Conservation (phyloP, 2,113 vertebrate species). For the Cottus gobio region DNA sequence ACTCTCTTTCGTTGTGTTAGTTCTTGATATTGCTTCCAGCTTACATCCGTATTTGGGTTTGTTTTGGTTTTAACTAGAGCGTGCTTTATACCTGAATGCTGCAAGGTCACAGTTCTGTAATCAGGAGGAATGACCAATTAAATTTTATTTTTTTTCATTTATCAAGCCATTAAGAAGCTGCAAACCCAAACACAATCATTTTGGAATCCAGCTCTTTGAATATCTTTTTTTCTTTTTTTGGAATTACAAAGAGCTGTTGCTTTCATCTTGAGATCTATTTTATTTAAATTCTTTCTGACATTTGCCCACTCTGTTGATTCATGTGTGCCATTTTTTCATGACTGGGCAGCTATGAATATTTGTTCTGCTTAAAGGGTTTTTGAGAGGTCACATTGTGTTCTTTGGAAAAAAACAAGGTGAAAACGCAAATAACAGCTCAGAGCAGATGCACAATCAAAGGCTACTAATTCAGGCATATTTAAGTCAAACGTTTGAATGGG, state of each 20-base stretch:
- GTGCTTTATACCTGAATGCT: conserved; percentile 24
- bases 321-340: conserved; percentile 18
- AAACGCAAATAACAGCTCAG: conserved; percentile 27
- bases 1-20: conserved; percentile 25
- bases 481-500: neutral
- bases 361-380: conserved; percentile 5
- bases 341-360: conserved; percentile 14
- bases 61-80: conserved; percentile 27
- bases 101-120: conserved; percentile 12
- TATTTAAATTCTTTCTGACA: conserved; percentile 14
- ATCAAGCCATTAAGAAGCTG: conserved; percentile 8
- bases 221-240: neutral
- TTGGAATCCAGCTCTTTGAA: neutral
- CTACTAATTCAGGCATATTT: neutral
- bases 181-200: neutral
- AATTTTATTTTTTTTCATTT: neutral
- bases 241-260: neutral
- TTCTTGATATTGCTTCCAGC: conserved; percentile 11
- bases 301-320: conserved; percentile 6
- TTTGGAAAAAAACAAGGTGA: conserved; percentile 25
- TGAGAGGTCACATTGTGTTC: conserved; percentile 13
- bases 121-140: neutral
- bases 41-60: conserved; percentile 20
- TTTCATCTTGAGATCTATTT: conserved; percentile 23
- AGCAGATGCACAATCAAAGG: neutral